Evolutionary conservation across 2,888 invertebrate genomes (phyloP), one percentile per base, ranked within the genome.

Genomic region (Diplazon laetatorius): DNA sequence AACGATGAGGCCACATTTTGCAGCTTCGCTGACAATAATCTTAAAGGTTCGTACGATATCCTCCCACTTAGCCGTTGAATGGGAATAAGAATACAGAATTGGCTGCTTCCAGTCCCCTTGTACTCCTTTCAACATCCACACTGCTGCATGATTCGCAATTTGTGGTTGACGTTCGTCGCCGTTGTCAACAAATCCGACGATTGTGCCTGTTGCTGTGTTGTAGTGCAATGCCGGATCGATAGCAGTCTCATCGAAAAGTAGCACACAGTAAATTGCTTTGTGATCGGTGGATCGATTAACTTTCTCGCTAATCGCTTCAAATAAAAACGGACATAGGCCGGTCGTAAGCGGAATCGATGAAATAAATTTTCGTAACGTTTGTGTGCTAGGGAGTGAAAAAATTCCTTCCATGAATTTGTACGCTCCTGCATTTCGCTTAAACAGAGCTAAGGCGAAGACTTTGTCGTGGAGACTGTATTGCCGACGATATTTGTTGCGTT

Each of bases 41-140:
- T 55, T 55, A 10, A 25, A 55, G 5, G 52, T 68, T 0, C 66
- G 55, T 0, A 42, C 66, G 25, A 68, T 68, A 16, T 68, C 55
- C 6, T 55, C 55, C 52, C 42, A 68, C 16, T 22, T 68, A 20
- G 20, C 25, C 0, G 66, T 68, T 8, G 62, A 44, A 14, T 62
- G 42, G 22, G 42, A 39, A 60, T 39, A 60, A 9, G 60, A 60
- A 42, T 52, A 66, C 0, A 52, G 39, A 14, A 66, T 39, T 9
- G 52, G 66, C 22, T 66, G 66, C 22, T 50, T 52, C 66, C 66
- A 66, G 42, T 50, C 18, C 1, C 66, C 66, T 12, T 6, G 18
- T 20, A 66, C 66, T 22, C 52, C 66, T 52, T 66, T 66, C 1
- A 66, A 16, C 52, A 66, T 52, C 52, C 66, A 66, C 2, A 66